A percentile compares a stretch with the other conserved stretches of the same genome.
phyloP scores from a whole-genome alignment of 2,113 vertebrate genomes.

The Jaculus jaculus region DNA sequence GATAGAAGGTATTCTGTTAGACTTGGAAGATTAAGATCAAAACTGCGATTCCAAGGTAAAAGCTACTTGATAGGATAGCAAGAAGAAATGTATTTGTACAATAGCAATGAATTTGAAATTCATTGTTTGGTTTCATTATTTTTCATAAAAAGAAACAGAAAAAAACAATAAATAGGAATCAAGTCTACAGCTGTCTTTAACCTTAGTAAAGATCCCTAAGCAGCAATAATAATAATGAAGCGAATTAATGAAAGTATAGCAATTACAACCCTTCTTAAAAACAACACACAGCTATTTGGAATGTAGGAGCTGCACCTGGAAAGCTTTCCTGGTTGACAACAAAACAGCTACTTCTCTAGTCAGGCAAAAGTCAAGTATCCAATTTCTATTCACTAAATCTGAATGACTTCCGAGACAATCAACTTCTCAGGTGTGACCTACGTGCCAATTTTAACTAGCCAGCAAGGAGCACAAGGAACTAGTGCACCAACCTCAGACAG shows the following conservation, averaged over 20 bases:
- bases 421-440: background rate
- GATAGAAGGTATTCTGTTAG: background rate
- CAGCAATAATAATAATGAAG: constrained; percentile 20
- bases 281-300: background rate
- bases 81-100: constrained; percentile 36
- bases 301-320: background rate
- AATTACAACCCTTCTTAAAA: constrained; percentile 9
- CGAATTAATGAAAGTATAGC: background rate
- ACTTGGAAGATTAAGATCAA: constrained; percentile 25
- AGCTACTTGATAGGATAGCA: constrained; percentile 23
- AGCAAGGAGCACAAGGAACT: constrained; percentile 8
- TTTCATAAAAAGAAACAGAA: background rate
- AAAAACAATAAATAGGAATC: background rate
- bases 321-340: constrained; percentile 30
- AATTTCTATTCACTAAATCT: constrained; percentile 40
- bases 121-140: background rate
- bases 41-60: constrained; percentile 25
- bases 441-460: background rate
- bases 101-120: background rate
- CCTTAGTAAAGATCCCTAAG: constrained; percentile 16
- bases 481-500: background rate
- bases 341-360: background rate
- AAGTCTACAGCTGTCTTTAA: background rate
- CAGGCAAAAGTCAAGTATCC: constrained; percentile 45
- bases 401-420: constrained; percentile 8